These are phyloP conservation scores for Globicephala melas DNA, from an alignment of 2,113 vertebrate species.

Conservation along the genomic window DNA sequence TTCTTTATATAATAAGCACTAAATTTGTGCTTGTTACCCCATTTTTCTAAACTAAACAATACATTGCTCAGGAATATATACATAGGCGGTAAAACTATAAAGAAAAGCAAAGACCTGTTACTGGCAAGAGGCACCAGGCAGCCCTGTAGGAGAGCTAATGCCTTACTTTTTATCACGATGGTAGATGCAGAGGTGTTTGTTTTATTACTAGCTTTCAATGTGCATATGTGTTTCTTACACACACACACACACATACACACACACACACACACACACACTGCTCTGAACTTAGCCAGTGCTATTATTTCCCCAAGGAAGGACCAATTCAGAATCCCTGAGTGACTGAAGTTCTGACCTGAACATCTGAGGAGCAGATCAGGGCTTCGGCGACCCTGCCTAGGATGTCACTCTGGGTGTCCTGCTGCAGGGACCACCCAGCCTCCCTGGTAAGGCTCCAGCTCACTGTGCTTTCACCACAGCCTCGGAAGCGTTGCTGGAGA, in stretches of 20 bases:
- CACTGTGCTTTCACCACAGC: not conserved
- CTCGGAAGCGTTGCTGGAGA: not conserved
- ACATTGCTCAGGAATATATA: not conserved
- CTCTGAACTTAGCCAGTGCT: not conserved
- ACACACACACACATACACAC: too few relatives aligned
- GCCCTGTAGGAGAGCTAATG: not conserved
- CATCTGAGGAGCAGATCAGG: not conserved
- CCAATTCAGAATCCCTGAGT: not conserved
- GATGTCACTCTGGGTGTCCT: not conserved
- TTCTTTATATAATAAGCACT: not conserved
- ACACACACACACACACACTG: not conserved
- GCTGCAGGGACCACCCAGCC: not conserved
- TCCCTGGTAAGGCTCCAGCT: not conserved
- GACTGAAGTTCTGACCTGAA: not conserved
- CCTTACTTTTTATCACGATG: not conserved
- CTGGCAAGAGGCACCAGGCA: not conserved
- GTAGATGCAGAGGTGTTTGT: too few relatives aligned
- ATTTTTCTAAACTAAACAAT: not conserved
- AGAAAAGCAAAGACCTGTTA: not conserved
- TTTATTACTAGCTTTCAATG: not conserved
- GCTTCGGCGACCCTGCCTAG: not conserved
- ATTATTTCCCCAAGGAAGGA: not conserved
- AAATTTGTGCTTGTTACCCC: not conserved
- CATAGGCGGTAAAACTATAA: not conserved
- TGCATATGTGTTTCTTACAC: too few relatives aligned